Conservation (phyloP, 2,113 vertebrate species). For the Ageneiosus marmoratus region DNA sequence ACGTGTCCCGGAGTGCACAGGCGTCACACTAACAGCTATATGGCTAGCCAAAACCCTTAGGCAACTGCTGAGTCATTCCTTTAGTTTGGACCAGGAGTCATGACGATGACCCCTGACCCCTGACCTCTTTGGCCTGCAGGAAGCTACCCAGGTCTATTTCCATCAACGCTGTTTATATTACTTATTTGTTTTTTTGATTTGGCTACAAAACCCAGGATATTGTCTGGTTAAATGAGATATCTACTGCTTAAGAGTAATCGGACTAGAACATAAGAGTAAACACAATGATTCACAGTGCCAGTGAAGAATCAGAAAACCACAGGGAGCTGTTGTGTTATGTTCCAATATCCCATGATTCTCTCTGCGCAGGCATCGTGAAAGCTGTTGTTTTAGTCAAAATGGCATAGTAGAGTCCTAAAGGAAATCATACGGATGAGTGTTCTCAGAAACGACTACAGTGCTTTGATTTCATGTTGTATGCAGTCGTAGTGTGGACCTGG, state of each 20-base stretch:
- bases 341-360: neutral
- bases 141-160: neutral
- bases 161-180: neutral
- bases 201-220: neutral
- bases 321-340: neutral
- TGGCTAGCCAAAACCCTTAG: constrained; percentile 37
- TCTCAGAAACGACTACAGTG: neutral
- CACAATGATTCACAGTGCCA: neutral
- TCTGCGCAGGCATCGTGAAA: neutral
- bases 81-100: constrained; percentile 38
- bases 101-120: constrained; percentile 40
- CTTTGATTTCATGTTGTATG: neutral
- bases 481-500: neutral
- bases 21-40: constrained; percentile 44
- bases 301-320: neutral
- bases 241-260: neutral
- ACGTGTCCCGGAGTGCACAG: constrained; percentile 47
- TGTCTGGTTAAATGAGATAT: neutral
- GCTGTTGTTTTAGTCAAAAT: neutral
- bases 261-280: neutral
- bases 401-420: neutral
- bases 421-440: neutral
- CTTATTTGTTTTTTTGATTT: neutral
- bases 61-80: constrained; percentile 55
- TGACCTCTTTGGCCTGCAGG: constrained; percentile 19